phyloP scores from a whole-genome alignment of 2,797 vertebrate genomes.

The Kryptopterus vitreolus region DNA sequence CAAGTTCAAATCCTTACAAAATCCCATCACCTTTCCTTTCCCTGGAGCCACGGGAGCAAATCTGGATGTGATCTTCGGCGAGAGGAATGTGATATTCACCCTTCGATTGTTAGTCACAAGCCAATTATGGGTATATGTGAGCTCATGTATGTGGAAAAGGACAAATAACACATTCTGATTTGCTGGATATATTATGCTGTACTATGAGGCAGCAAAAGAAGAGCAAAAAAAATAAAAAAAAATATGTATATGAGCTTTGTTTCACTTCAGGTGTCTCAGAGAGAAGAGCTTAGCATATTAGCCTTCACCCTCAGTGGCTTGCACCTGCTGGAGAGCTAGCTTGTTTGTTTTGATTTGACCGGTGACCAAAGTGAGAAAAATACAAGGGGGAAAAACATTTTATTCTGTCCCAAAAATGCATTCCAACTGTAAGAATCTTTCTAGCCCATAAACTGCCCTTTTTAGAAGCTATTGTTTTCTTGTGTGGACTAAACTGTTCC shows the following conservation, averaged over 20 bases:
- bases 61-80: background rate
- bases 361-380: background rate
- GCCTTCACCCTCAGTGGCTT: background rate
- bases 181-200: background rate
- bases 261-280: background rate
- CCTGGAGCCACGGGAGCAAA: background rate
- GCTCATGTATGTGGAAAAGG: background rate
- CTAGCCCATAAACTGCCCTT: background rate
- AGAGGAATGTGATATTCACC: background rate
- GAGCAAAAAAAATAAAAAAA: background rate
- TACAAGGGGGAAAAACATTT: slow-evolving; percentile 1
- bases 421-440: background rate
- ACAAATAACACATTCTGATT: background rate
- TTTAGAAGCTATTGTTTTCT: background rate
- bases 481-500: background rate
- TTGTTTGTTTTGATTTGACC: background rate
- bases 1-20: background rate
- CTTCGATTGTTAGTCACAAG: background rate
- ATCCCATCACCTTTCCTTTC: background rate
- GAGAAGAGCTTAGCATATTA: too few relatives aligned
- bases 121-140: background rate
- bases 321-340: background rate
- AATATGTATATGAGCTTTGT: background rate
- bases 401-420: background rate
- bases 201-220: background rate